A percentile compares a stretch with the other conserved stretches of the same genome.
These are phyloP conservation scores for Cyanistes caeruleus DNA, from an alignment of 2,113 vertebrate genomes.

Conservation along the genomic window DNA sequence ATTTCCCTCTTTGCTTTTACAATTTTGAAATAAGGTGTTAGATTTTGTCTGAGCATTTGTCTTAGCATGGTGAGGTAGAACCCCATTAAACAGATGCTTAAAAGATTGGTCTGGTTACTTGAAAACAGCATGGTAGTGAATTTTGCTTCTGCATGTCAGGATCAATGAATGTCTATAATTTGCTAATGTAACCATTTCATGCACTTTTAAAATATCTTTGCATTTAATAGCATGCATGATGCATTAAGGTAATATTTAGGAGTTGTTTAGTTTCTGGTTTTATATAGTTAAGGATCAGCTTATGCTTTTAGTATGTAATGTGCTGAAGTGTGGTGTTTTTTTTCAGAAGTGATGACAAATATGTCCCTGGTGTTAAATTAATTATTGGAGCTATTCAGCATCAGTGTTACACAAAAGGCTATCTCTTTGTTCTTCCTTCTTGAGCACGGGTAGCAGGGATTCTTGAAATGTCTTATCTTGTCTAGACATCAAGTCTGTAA, in stretches of 20 bases:
- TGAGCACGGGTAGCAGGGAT: slow-evolving; percentile 30
- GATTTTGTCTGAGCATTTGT: neutral
- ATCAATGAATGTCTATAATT: neutral
- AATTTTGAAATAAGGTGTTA: neutral
- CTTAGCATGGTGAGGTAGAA: neutral
- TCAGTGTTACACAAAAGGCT: slow-evolving; percentile 40
- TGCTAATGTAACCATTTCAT: neutral
- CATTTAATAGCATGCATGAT: neutral
- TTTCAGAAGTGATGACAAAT: slow-evolving; percentile 18
- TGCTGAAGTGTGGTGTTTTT: neutral
- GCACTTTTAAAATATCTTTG: neutral
- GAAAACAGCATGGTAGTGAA: neutral
- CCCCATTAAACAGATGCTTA: neutral
- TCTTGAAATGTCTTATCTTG: slow-evolving; percentile 78
- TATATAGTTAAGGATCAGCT: neutral
- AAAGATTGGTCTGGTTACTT: neutral
- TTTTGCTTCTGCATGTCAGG: neutral
- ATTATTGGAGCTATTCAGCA: slow-evolving; percentile 22
- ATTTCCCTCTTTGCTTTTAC: neutral
- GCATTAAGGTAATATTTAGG: neutral
- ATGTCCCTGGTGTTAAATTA: slow-evolving; percentile 29
- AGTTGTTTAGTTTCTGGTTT: neutral
- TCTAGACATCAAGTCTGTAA: slow-evolving; percentile 83
- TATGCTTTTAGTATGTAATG: slow-evolving; percentile 13
- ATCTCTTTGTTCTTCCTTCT: slow-evolving; percentile 63